These are phyloP conservation scores for Uria lomvia DNA, from an alignment of 2,113 vertebrate species.

Conservation along the genomic window DNA sequence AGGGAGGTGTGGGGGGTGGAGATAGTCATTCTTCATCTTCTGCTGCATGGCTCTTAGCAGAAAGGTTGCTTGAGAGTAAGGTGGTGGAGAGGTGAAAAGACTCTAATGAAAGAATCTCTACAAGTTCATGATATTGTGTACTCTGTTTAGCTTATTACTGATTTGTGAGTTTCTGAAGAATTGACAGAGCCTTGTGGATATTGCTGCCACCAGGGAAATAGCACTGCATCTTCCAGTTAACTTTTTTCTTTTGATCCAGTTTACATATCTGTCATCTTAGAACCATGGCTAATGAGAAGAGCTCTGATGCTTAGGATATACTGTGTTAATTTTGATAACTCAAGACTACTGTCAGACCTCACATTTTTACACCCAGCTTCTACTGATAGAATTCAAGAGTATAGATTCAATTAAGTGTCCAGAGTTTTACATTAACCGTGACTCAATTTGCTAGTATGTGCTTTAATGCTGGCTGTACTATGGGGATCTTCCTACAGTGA, in stretches of 20 bases:
- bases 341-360: neutral
- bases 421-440: neutral
- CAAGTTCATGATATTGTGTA: neutral
- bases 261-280: neutral
- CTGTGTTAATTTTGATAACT: neutral
- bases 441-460: neutral
- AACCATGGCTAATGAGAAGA: neutral
- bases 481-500: neutral
- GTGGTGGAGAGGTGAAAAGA: neutral
- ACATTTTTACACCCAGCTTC: neutral
- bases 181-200: neutral
- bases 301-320: neutral
- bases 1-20: neutral
- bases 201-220: neutral
- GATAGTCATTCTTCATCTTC: neutral
- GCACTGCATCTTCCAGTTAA: neutral
- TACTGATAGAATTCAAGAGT: neutral
- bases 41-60: neutral
- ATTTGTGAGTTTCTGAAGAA: neutral
- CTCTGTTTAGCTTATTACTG: neutral
- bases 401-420: neutral
- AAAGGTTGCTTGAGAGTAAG: neutral
- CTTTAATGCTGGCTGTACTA: neutral
- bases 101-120: neutral
- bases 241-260: neutral